A percentile compares a stretch with the other conserved stretches of the same genome.
These are phyloP conservation scores for Branchinecta lindahli DNA, from an alignment of 1,140 invertebrate genomes.

Conservation along the genomic window DNA sequence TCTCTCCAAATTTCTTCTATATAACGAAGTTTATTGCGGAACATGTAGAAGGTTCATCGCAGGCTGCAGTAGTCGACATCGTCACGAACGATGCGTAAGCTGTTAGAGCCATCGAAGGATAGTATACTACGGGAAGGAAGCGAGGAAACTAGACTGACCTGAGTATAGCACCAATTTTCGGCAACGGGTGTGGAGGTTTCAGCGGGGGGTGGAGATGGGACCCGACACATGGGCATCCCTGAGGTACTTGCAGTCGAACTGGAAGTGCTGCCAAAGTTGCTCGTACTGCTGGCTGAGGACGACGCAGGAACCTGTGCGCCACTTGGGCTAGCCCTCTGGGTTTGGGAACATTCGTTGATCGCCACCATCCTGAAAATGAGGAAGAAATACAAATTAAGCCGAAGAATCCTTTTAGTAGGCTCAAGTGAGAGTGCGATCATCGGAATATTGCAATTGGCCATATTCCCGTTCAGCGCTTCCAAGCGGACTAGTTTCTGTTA, in stretches of 20 bases:
- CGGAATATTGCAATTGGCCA: no score
- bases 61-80: no score
- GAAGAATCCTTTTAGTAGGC: no score
- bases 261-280: slow-evolving; percentile 14
- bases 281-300: slow-evolving; percentile 11
- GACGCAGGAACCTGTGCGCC: slow-evolving; percentile 4
- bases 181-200: slow-evolving; percentile 84
- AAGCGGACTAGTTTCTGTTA: no score
- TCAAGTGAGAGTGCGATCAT: no score
- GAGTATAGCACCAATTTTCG: slow-evolving; percentile 92
- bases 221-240: slow-evolving; percentile 68
- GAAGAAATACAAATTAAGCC: no score
- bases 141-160: slow-evolving; percentile 42
- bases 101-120: no score
- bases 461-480: no score
- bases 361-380: not conserved
- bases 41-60: no score
- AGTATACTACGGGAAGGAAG: not conserved
- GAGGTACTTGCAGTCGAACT: slow-evolving; percentile 13
- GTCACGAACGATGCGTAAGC: no score
- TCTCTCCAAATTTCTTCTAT: no score
- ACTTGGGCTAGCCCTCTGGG: not conserved
- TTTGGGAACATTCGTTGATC: not conserved
- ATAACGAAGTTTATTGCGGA: no score
- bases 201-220: slow-evolving; percentile 64